A percentile compares a stretch with the other conserved stretches of the same genome.
Conservation (phyloP, 2,797 vertebrate species). For the Oryzias sinensis region DNA sequence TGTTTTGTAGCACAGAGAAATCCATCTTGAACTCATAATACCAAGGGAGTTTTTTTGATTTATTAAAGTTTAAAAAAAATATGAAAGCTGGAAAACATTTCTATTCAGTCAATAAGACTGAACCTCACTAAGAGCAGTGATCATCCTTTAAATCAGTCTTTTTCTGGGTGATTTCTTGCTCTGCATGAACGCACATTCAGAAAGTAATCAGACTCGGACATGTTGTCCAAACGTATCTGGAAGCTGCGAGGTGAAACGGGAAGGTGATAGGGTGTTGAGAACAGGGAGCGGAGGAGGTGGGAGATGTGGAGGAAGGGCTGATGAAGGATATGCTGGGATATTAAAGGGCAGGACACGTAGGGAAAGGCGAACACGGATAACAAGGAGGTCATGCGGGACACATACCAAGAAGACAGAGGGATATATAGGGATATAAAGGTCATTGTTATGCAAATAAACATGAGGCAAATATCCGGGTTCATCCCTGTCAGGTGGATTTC, state of each 20-base stretch:
- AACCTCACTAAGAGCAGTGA: no score
- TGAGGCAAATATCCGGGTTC: slow-evolving; percentile 7
- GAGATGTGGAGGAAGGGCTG: not conserved
- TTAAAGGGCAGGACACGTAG: slow-evolving; percentile 3
- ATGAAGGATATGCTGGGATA: slow-evolving; percentile 19
- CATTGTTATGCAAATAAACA: slow-evolving; percentile 17
- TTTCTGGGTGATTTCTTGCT: no score
- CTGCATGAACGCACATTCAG: not conserved
- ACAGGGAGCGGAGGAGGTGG: not conserved
- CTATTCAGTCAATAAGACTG: no score
- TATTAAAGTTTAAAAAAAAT: no score
- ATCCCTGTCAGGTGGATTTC: slow-evolving; percentile 16
- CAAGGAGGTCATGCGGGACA: not conserved
- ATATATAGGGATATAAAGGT: not conserved
- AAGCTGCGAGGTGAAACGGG: slow-evolving; percentile 36
- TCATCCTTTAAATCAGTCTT: no score
- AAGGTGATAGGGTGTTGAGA: slow-evolving; percentile 7
- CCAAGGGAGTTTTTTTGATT: no score
- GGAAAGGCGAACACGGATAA: not conserved
- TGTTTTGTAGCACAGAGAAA: no score
- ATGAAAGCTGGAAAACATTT: no score
- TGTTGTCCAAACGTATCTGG: slow-evolving; percentile 25
- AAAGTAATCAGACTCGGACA: slow-evolving; percentile 7
- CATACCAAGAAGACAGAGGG: not conserved
- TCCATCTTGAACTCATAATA: no score